Percentiles rank a stretch among this genome's conserved stretches.
phyloP scores from a whole-genome alignment of 2,888 invertebrate genomes.

The Cerastis leucographa region DNA sequence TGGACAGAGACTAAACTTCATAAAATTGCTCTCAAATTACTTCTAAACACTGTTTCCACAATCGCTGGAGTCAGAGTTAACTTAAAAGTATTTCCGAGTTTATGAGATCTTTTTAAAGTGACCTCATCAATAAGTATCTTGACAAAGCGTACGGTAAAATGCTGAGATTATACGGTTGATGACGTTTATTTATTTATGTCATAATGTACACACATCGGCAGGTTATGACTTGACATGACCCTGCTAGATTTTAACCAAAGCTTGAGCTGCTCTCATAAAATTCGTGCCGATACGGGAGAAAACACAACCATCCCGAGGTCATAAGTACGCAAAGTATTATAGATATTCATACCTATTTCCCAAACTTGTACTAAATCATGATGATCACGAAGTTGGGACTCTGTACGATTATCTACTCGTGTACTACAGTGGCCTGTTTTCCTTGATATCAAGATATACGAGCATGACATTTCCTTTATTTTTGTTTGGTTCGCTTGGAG shows the following conservation, averaged over 20 bases:
- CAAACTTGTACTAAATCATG: not conserved
- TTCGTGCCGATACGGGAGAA: not conserved
- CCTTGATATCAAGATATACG: constrained; percentile 61
- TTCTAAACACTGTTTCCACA: too few relatives aligned
- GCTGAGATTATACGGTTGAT: not conserved
- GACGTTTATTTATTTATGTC: not conserved
- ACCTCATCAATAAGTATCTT: not conserved
- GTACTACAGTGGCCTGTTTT: constrained; percentile 44
- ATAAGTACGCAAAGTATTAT: not conserved
- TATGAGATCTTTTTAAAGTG: not conserved
- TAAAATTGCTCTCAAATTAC: not conserved
- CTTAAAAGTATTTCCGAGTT: not conserved
- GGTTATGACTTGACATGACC: not conserved
- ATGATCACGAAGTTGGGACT: not conserved
- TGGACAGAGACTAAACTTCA: constrained; percentile 13
- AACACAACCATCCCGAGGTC: not conserved
- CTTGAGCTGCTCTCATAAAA: not conserved
- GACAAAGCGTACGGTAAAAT: not conserved
- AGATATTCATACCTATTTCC: not conserved
- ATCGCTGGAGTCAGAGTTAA: not conserved
- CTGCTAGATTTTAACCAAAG: not conserved
- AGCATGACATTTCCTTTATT: constrained; percentile 60
- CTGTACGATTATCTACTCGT: constrained; percentile 25
- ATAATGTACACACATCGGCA: not conserved
- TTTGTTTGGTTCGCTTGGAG: constrained; percentile 54